Evolutionary conservation across 2,888 invertebrate genomes (phyloP).

Genomic region (Heliconius erato): DNA sequence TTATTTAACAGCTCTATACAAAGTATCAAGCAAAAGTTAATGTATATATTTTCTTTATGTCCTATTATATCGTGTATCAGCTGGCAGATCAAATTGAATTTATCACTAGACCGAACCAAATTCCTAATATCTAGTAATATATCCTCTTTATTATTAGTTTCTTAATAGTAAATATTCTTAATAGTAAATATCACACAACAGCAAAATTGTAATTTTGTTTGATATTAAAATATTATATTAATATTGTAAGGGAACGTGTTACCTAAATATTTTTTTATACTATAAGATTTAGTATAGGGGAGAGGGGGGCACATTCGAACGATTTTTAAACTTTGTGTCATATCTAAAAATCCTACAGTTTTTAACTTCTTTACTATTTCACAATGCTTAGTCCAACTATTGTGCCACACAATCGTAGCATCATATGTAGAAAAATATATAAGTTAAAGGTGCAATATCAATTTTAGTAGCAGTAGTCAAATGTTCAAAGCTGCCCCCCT

Average conservation of each 20-base stretch:
- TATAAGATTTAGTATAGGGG: too few relatives aligned
- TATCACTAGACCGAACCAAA: conserved; percentile 6
- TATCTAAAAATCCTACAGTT: too few relatives aligned
- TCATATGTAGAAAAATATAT: too few relatives aligned
- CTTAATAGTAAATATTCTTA: neutral
- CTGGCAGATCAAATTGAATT: conserved; percentile 14
- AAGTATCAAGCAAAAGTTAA: neutral
- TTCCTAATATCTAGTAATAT: neutral
- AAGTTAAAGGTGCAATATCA: too few relatives aligned
- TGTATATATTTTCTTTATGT: neutral
- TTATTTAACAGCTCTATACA: neutral
- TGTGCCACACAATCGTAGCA: too few relatives aligned
- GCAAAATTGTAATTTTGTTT: neutral
- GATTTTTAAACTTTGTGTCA: too few relatives aligned
- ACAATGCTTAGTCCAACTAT: too few relatives aligned
- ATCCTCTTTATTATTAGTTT: neutral
- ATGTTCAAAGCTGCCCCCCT: too few relatives aligned
- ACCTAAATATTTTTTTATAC: neutral
- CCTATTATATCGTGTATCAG: neutral
- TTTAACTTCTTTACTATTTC: too few relatives aligned
- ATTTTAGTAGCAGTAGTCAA: too few relatives aligned
- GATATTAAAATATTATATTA: neutral
- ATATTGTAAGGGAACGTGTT: neutral
- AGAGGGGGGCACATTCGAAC: too few relatives aligned
- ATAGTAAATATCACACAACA: neutral